Conservation (phyloP, 2,113 vertebrate species). For the Mellivora capensis region DNA sequence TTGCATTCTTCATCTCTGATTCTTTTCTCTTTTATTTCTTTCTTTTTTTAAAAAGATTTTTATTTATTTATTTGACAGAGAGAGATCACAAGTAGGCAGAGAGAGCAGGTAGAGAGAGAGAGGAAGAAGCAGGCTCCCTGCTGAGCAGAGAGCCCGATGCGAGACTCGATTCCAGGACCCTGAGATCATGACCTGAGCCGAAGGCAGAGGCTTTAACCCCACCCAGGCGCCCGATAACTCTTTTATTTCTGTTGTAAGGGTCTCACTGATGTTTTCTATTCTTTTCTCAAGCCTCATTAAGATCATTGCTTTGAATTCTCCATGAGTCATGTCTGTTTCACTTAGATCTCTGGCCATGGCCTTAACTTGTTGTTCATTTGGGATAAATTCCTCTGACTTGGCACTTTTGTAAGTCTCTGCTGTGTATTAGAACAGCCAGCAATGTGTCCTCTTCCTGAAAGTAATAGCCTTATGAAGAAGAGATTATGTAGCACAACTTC, state of each 20-base stretch:
- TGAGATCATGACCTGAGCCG: too few species aligned
- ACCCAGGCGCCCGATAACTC: too few species aligned
- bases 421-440: not conserved
- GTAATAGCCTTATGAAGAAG: not conserved
- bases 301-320: not conserved
- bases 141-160: too few species aligned
- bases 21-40: not conserved
- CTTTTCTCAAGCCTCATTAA: not conserved
- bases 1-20: not conserved
- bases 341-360: not conserved
- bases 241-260: not conserved
- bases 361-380: not conserved
- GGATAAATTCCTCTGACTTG: not conserved
- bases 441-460: not conserved
- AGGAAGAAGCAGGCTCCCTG: too few species aligned
- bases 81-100: too few species aligned
- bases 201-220: too few species aligned
- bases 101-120: too few species aligned
- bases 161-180: too few species aligned
- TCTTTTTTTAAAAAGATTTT: too few species aligned
- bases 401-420: not conserved
- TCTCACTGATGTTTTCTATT: not conserved
- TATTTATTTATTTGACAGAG: too few species aligned
- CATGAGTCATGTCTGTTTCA: not conserved
- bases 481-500: not conserved